Base-by-base conservation (phyloP, 2,113 vertebrate species). In the Sula dactylatra region DNA sequence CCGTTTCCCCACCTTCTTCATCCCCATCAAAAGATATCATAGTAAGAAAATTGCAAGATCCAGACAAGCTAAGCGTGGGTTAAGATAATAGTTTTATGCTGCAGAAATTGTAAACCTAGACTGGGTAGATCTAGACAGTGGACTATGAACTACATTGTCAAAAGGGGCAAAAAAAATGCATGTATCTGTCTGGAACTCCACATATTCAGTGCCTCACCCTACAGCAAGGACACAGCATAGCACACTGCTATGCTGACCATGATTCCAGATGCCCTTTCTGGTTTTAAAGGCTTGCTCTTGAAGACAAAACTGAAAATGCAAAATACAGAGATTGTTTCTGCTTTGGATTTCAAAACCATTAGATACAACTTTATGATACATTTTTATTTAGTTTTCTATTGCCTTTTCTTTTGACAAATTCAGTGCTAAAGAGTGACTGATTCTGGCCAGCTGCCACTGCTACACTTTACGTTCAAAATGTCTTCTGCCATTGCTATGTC, bases 161-260 rank as follows among this genome's bases (percentile, higher is more conserved):
- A 47, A 74, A 5, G 11, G 22, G 29, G 40, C 9, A 22, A 42
- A 67, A 54, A 14, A 40, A 31, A 47, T 2, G 7, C 24, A 55
- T 4, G 2, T 24, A 31, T 0, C 1, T 66, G 25, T 73, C 29
- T 73, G 16, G 26, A 36, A 19, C 34, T 34, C 29, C 40, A 32
- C 3, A 1, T 29, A 38, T 9, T 17, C 47, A 72, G n/a, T 31
- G 31, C 20, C 29, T 74, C 32, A 16, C 5, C 26, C 31, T 11
- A 64, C 34, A 85, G 40, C 36, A 65, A 81, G 55, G 58, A 22
- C 52, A 62, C 0, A 36, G 72, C 22, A 22, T 1, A 9, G 29
- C 55, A 64, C 8, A 10, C 26, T 31, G 49, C 47, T 44, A 1
- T 0, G 1, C 36, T 61, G 40, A 29, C 34, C 38, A 5, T 13